phyloP scores from a whole-genome alignment of 2,113 vertebrate species.

The Hirundichthys speculiger region DNA sequence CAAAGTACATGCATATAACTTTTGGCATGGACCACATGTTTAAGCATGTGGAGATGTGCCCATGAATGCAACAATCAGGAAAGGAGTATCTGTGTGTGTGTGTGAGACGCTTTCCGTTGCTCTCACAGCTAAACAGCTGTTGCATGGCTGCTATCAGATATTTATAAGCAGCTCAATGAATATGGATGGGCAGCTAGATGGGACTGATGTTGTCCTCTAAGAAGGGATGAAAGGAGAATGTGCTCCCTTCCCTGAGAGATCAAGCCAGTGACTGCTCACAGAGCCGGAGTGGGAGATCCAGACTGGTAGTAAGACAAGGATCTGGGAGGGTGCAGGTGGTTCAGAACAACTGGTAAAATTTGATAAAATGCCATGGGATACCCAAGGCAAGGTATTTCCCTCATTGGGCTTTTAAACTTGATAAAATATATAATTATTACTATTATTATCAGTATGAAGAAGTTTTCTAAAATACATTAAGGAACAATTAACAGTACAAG shows the following conservation, averaged over 20 bases:
- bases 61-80: neutral
- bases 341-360: slow-evolving; percentile 62
- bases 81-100: slow-evolving; percentile 31
- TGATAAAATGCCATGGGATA: slow-evolving; percentile 66
- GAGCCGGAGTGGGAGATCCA: slow-evolving; percentile 52
- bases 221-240: slow-evolving; percentile 85
- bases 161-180: slow-evolving; percentile 87
- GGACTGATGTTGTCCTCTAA: slow-evolving; percentile 88
- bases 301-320: slow-evolving; percentile 38
- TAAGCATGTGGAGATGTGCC: slow-evolving; percentile 13
- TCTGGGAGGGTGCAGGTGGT: slow-evolving; percentile 42
- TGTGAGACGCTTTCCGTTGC: slow-evolving; percentile 53
- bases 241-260: slow-evolving; percentile 77
- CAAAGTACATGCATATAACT: slow-evolving; percentile 8
- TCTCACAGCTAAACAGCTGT: slow-evolving; percentile 81
- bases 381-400: slow-evolving; percentile 53
- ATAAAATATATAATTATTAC: neutral
- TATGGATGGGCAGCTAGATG: slow-evolving; percentile 81
- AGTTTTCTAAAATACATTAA: neutral
- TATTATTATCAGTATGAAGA: neutral
- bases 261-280: slow-evolving; percentile 70
- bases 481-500: neutral
- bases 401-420: slow-evolving; percentile 22
- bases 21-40: slow-evolving; percentile 25
- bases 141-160: slow-evolving; percentile 83